Evolutionary conservation across 2,113 vertebrate species (phyloP), one percentile per base, ranked within the genome.

Genomic region (Morone chrysops): DNA sequence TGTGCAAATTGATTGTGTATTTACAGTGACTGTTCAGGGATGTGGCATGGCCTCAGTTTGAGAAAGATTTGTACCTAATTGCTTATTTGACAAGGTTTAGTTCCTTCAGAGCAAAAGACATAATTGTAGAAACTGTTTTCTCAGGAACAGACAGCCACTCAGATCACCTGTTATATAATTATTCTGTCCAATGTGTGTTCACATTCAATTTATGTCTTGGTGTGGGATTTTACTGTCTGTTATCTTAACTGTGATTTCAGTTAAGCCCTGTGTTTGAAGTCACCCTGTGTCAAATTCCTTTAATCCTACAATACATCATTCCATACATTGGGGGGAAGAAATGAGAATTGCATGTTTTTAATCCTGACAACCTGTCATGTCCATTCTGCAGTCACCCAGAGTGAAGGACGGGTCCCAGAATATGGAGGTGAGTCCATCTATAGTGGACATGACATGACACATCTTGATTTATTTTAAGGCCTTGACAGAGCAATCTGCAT

Each of bases 381-480:
- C 74, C 91, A 50, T 94, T 88, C 92, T 94, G 91, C 95, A 99
- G 98, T 99, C 98, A 85, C 98, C 98, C 81, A 96, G 98, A 95
- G 97, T 99, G 92, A 99, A 97, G 95, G 98, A 99, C 54, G 96
- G 96, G 78, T 88, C 95, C 89, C 95, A 96, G 89, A 97, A 96
- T 88, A 94, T 97, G 7, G 97, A 99, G 96, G 98, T 99, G 90
- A 96, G 96, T 87, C 57, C 8, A 20, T 78, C 85, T 31, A 54
- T 90, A 57, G 85, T 88, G 92, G 92, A 85, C 87, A 90, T 92
- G 87, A 93, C 82, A 56, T 81, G 40, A 51, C n/a, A 86, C 83
- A 76, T 78, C 69, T 57, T 75, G 59, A 85, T 88, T 92, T 65
- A 67, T 77, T 1, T 6, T 77, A 63, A 89, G 70, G 1, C 36